Percentiles rank a stretch among this genome's conserved stretches.
These are phyloP conservation scores for Theonella swinhoei DNA, from an alignment of 37 sponge, comb jelly and placozoan genomes.

Conservation along the genomic window DNA sequence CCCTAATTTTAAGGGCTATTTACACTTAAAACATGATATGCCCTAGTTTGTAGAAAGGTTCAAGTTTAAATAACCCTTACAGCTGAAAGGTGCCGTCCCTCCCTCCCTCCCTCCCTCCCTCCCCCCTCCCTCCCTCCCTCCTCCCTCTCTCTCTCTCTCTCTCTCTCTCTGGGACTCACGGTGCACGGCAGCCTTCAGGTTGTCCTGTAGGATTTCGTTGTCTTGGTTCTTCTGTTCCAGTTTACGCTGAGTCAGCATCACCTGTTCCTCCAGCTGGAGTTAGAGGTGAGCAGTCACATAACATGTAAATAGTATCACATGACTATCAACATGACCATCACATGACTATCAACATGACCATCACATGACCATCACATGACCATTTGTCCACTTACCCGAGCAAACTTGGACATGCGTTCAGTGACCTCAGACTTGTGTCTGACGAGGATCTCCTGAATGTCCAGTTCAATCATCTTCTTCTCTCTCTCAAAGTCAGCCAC, in stretches of 20 bases:
- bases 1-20: too few relatives aligned
- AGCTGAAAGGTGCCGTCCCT: too few relatives aligned
- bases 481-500: constrained; percentile 81
- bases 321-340: too few relatives aligned
- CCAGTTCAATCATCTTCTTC: constrained; percentile 87
- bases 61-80: background rate
- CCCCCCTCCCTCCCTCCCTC: too few relatives aligned
- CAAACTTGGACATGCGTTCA: constrained; percentile 62
- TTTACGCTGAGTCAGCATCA: background rate
- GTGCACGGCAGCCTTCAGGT: too few relatives aligned
- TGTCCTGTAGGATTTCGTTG: too few relatives aligned
- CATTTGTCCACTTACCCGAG: constrained; percentile 24
- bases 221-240: background rate
- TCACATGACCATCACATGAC: background rate
- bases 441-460: constrained; percentile 71
- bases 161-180: too few relatives aligned
- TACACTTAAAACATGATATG: too few relatives aligned
- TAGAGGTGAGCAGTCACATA: background rate
- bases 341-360: too few relatives aligned
- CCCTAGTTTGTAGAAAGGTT: background rate
- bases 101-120: too few relatives aligned
- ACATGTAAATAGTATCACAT: background rate
- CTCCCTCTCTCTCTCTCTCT: too few relatives aligned
- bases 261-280: background rate
- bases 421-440: constrained; percentile 68